Evolutionary conservation across 2,888 invertebrate species (phyloP), one percentile per base, ranked within the genome.

Genomic region (Acleris laterana): DNA sequence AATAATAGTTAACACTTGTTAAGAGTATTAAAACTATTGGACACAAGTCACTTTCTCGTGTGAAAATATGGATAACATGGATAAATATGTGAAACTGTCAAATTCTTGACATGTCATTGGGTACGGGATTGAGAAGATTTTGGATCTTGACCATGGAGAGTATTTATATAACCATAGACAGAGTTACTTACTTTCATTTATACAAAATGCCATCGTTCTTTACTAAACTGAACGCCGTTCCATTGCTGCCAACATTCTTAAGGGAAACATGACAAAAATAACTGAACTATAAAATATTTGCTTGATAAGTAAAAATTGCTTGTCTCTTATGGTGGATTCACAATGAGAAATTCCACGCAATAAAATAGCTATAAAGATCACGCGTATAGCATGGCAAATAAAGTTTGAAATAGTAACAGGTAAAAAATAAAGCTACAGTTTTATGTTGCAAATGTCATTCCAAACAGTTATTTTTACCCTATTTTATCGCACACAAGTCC

Each of bases 21-120:
- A 19, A 13, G 6, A 62, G 17, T 25, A 57, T 44, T 57, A 13
- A 48, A 62, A 52, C 55, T 60, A 28, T 66, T 38, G 46, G 20
- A 70, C 73, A 76, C 77, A 78, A 74, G 81, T 80, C 79, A 79
- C 80, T 83, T 83, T 79, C 79, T 77, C 61, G 49, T 53, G 50
- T 49, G 46, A 68, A 68, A 65, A 74, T 74, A 76, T 74, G 56
- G 56, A 44, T 56, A 56, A 49, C 17, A 46, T 46, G 73, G 70
- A 76, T 80, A 78, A 77, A 76, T 80, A 74, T 62, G 74, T 75
- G 70, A 77, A 77, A 74, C 78, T 84, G 85, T 85, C 86, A 85
- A 79, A 81, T 75, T 73, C 71, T 72, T 75, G 75, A 76, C 76
- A 78, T 76, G 79, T 77, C 78, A 80, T 68, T 67, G 67, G 63